Evolutionary conservation across 1,140 invertebrate genomes (phyloP).

Genomic region (Drosophila bocki): DNA sequence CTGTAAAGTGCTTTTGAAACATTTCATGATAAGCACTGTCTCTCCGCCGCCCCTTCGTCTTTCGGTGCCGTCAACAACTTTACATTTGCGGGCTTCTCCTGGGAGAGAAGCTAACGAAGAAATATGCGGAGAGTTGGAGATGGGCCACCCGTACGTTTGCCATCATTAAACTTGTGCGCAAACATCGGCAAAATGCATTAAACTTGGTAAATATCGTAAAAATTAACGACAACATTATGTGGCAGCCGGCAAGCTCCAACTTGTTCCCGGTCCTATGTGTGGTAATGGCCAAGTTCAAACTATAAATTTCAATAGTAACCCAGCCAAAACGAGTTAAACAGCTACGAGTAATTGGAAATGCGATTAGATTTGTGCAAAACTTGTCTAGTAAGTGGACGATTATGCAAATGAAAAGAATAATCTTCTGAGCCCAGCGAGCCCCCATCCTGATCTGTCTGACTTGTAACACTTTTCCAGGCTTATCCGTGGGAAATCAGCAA

Average conservation of each 20-base stretch:
- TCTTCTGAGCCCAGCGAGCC: background rate
- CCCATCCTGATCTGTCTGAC: conserved; percentile 15
- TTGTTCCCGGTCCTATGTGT: background rate
- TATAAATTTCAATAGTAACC: conserved; percentile 55
- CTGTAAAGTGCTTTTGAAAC: conserved; percentile 76
- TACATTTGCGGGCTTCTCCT: conserved; percentile 52
- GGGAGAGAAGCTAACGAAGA: conserved; percentile 54
- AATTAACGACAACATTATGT: conserved; percentile 77
- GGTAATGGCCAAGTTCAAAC: conserved; percentile 43
- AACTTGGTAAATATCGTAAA: conserved; percentile 81
- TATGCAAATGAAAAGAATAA: conserved; percentile 34
- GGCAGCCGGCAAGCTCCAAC: conserved; percentile 32
- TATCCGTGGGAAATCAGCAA: conserved; percentile 43
- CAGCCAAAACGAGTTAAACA: conserved; percentile 46
- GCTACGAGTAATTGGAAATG: conserved; percentile 33
- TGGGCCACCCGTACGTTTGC: conserved; percentile 38
- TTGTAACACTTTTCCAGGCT: conserved; percentile 41
- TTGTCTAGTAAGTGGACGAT: conserved; percentile 35
- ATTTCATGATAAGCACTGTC: conserved; percentile 73
- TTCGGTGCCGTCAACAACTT: conserved; percentile 55
- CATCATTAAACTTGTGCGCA: conserved; percentile 73
- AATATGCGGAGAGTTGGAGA: conserved; percentile 59
- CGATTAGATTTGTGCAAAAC: conserved; percentile 39
- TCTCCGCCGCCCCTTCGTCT: conserved; percentile 19
- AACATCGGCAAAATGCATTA: conserved; percentile 78